Conservation (phyloP, 2,888 invertebrate species). For the Pycnomerus fuliginosus region DNA sequence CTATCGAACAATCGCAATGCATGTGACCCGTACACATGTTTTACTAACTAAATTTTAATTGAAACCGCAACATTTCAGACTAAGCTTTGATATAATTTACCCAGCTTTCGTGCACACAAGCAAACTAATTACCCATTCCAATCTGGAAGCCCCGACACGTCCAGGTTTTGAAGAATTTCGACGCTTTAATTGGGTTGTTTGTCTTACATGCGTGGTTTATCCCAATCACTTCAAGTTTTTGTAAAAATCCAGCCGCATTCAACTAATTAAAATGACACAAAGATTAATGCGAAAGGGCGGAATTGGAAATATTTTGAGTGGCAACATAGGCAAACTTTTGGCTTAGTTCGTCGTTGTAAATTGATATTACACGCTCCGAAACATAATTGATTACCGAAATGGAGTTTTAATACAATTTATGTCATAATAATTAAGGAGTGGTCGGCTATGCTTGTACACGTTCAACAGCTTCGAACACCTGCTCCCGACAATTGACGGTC, state of each 20-base stretch:
- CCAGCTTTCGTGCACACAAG: conserved; percentile 36
- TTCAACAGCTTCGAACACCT: conserved; percentile 38
- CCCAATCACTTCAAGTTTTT: too few species aligned
- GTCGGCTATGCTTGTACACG: conserved; percentile 39
- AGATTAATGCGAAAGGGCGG: conserved; percentile 33
- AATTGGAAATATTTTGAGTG: conserved; percentile 22
- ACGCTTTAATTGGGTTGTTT: too few species aligned
- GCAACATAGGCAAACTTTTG: conserved; percentile 25
- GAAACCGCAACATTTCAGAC: conserved; percentile 43
- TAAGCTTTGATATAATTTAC: conserved; percentile 44
- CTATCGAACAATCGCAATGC: conserved; percentile 13
- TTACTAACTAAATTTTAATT: conserved; percentile 45
- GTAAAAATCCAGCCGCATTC: too few species aligned
- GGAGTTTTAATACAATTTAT: conserved; percentile 51
- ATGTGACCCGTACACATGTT: conserved; percentile 26
- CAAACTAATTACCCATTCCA: conserved; percentile 23
- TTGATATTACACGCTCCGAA: conserved; percentile 35
- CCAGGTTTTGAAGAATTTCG: conserved; percentile 1
- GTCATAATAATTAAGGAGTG: conserved; percentile 49
- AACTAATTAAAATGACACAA: conserved; percentile 34
- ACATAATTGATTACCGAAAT: conserved; percentile 47
- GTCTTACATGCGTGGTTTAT: too few species aligned
- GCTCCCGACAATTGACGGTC: conserved; percentile 42
- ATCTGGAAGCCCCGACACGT: background rate
- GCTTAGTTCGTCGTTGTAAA: conserved; percentile 26